Evolutionary conservation across 2,888 invertebrate species (phyloP).

Genomic region (Meloe dianella): DNA sequence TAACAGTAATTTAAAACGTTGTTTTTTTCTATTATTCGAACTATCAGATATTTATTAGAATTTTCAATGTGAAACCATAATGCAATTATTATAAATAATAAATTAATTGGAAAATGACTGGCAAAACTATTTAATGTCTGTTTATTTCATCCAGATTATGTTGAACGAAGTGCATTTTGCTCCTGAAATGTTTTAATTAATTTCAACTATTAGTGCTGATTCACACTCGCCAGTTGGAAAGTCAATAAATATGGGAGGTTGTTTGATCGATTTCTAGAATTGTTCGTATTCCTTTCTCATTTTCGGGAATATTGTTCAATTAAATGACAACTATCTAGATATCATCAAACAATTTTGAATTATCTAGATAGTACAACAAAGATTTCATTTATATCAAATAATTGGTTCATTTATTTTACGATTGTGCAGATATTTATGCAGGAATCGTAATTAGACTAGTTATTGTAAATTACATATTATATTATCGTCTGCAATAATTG

Average conservation of each 20-base stretch:
- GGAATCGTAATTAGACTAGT: slow-evolving; percentile 21
- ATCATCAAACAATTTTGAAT: too few species aligned
- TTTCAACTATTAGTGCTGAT: too few species aligned
- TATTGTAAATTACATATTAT: slow-evolving; percentile 24
- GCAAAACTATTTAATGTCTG: neutral
- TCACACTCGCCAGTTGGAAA: too few species aligned
- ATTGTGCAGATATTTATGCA: slow-evolving; percentile 22
- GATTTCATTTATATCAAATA: slow-evolving; percentile 21
- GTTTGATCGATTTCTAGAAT: too few species aligned
- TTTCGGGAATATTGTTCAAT: neutral
- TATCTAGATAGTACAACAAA: too few species aligned
- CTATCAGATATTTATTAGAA: slow-evolving; percentile 12
- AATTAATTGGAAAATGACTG: slow-evolving; percentile 11
- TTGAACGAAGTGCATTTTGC: too few species aligned
- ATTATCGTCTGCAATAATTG: slow-evolving; percentile 19
- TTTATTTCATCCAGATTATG: too few species aligned
- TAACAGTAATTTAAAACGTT: slow-evolving; percentile 6
- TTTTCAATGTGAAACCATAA: slow-evolving; percentile 9
- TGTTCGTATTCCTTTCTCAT: too few species aligned
- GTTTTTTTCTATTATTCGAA: too few species aligned
- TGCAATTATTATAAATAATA: slow-evolving; percentile 13
- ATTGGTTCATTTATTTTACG: slow-evolving; percentile 19
- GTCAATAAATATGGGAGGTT: too few species aligned
- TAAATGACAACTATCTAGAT: neutral
- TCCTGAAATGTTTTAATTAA: too few species aligned